A percentile compares a stretch with the other conserved stretches of the same genome.
phyloP scores from a whole-genome alignment of 2,888 invertebrate genomes.

The Xestia rhomboidea region DNA sequence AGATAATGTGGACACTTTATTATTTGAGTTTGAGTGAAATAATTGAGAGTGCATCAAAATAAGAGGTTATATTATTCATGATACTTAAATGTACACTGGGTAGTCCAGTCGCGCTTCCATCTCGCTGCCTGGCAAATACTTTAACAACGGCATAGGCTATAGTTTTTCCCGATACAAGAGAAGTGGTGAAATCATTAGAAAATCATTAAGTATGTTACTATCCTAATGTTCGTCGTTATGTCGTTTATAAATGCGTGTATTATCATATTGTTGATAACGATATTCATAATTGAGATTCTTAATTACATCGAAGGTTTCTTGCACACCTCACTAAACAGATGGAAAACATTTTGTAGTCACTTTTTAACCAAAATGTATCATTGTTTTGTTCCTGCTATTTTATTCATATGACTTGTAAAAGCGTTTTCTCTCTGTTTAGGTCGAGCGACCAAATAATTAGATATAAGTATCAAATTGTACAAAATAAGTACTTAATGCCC shows the following conservation, averaged over 20 bases:
- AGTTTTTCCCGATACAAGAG: background rate
- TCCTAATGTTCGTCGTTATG: slow-evolving; percentile 37
- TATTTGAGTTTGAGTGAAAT: slow-evolving; percentile 52
- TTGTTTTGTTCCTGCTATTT: background rate
- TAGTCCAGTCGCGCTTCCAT: background rate
- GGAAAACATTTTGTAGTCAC: slow-evolving; percentile 3
- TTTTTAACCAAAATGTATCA: slow-evolving; percentile 9
- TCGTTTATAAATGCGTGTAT: slow-evolving; percentile 28
- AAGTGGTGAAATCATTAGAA: slow-evolving; percentile 35
- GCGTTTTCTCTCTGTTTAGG: background rate
- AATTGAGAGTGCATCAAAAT: background rate
- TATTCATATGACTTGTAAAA: background rate
- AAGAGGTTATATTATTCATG: too few species aligned
- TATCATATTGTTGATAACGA: slow-evolving; percentile 40
- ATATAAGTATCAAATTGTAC: slow-evolving; percentile 29
- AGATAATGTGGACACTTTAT: slow-evolving; percentile 53
- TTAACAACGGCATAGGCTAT: background rate
- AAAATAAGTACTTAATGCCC: slow-evolving; percentile 40
- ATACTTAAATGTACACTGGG: background rate
- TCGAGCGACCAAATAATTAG: slow-evolving; percentile 10
- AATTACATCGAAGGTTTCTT: slow-evolving; percentile 17
- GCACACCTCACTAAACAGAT: slow-evolving; percentile 26
- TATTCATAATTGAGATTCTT: slow-evolving; percentile 24
- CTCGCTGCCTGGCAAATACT: background rate
- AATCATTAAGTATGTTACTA: slow-evolving; percentile 38